Base-by-base conservation (phyloP, 2,888 invertebrate species). In the Griposia aprilina region DNA sequence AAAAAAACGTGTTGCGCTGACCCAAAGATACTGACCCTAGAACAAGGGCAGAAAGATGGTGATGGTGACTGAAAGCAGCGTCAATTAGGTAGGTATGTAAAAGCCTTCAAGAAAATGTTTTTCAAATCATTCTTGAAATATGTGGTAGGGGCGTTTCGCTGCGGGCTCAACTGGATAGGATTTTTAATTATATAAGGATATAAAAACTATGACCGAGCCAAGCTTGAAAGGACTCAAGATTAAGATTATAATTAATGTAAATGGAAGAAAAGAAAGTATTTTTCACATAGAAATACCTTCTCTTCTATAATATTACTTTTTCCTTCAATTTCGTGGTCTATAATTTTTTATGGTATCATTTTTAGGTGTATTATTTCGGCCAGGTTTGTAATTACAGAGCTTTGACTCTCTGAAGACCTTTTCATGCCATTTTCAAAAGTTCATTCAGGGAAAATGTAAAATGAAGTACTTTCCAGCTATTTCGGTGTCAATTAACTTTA, bases 141-240 rank as follows among this genome's bases (percentile, higher is more conserved):
- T 8, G 59, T 59, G 7, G 92, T 92, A 91, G 78, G 88, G 88
- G 87, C 41, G 0, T 82, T 76, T 69, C 45, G 73, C 74, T 66
- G 73, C 82, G 69, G 78, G 81, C 87, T 90, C 80, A 85, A 88
- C 87, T 84, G 86, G 87, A 90, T 88, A 88, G 76, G 82, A 83
- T 84, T 91, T 92, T 94, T 94, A 94, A 94, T 94, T 93, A 94
- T 90, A 90, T 83, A 84, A 78, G 86, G 85, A 90, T 91, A 93
- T 93, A 92, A 92, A 92, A 93, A 92, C 90, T 90, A 88, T 87
- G 88, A 88, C 86, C 81, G 73, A 74, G 83, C 83, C 78, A 84
- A 84, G 82, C 82, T 81, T 81, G 76, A 89, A 90, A 89, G 87
- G 88, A 87, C 84, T 82, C 80, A 77, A 89, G 89, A 91, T 91